Conservation (phyloP, 2,797 vertebrate genomes). For the Sebastes cheni region DNA sequence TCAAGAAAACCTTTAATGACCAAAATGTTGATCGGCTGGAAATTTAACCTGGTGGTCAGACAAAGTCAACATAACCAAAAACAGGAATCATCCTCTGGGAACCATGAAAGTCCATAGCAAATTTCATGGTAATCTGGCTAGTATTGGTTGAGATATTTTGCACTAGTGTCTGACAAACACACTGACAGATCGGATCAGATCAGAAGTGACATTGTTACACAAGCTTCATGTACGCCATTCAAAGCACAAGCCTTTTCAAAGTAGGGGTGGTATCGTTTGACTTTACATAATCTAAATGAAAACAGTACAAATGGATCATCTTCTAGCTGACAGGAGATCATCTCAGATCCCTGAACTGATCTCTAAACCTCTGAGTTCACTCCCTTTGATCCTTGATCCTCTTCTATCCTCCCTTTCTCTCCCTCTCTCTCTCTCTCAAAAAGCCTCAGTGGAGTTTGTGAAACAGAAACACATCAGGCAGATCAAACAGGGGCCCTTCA, state of each 20-base stretch:
- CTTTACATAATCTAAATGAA: conserved; percentile 27
- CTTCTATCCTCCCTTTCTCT: background rate
- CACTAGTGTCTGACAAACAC: background rate
- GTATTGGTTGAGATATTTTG: background rate
- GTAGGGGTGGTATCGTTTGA: background rate
- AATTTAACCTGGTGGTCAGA: background rate
- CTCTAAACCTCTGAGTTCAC: conserved; percentile 15
- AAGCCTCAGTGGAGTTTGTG: conserved; percentile 21
- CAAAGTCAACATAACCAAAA: background rate
- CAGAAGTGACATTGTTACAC: background rate
- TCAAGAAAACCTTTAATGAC: background rate
- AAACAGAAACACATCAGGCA: conserved; percentile 37
- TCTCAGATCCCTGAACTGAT: conserved; percentile 18
- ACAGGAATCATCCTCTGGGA: background rate
- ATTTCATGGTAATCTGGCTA: background rate
- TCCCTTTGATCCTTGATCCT: conserved; percentile 36
- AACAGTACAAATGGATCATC: conserved; percentile 6
- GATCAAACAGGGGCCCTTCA: conserved; percentile 36
- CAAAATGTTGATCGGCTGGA: background rate
- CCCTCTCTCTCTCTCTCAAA: background rate
- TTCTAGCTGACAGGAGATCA: conserved; percentile 20
- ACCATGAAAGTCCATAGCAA: background rate
- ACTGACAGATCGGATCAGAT: background rate
- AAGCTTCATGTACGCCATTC: background rate
- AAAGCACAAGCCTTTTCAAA: background rate